Percentiles rank a stretch among this genome's conserved stretches.
Conservation (phyloP, 2,888 invertebrate species). For the Luperina nickerlii region DNA sequence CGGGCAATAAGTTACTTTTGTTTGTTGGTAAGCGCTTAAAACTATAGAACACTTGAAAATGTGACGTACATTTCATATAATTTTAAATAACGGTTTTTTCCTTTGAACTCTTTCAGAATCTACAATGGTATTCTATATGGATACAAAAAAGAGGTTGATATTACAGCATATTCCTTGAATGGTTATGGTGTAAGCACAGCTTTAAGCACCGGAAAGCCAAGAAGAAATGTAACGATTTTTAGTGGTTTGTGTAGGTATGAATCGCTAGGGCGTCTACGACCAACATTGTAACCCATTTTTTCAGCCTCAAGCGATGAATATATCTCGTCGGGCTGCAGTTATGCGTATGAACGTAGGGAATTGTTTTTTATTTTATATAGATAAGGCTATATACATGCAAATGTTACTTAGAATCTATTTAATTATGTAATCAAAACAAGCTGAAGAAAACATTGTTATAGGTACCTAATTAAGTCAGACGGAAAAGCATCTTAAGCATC, state of each 20-base stretch:
- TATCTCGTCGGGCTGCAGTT: neutral
- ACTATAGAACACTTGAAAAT: constrained; percentile 77
- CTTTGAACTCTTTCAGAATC: too few species aligned
- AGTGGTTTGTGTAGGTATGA: constrained; percentile 42
- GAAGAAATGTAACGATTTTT: constrained; percentile 53
- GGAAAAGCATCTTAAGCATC: neutral
- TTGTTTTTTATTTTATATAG: neutral
- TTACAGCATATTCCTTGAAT: neutral
- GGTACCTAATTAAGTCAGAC: neutral
- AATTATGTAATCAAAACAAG: constrained; percentile 8
- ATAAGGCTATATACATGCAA: neutral
- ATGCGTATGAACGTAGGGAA: neutral
- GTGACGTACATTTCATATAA: constrained; percentile 61
- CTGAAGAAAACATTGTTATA: neutral
- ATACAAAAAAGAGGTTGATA: neutral
- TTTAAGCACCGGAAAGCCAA: constrained; percentile 1
- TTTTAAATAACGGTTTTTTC: neutral
- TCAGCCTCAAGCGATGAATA: constrained; percentile 38
- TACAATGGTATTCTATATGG: too few species aligned
- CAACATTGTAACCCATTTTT: constrained; percentile 58
- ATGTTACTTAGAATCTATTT: neutral
- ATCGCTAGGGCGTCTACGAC: constrained; percentile 42
- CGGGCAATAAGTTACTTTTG: constrained; percentile 84
- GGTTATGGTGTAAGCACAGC: constrained; percentile 7
- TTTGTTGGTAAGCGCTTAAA: constrained; percentile 85